These are phyloP conservation scores for Platalea minor DNA, from an alignment of 2,797 vertebrate genomes.

Conservation along the genomic window DNA sequence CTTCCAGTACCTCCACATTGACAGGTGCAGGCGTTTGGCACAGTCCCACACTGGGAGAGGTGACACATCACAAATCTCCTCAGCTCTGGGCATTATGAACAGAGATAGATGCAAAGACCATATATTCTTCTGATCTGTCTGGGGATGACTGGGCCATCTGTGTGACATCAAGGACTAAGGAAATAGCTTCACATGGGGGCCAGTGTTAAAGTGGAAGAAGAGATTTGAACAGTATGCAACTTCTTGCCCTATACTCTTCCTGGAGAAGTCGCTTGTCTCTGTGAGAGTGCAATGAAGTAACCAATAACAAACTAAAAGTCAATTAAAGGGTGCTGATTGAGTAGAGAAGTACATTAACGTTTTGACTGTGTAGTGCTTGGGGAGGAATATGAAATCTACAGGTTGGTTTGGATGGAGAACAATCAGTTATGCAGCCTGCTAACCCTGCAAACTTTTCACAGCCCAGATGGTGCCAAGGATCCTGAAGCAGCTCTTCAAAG, in stretches of 20 bases:
- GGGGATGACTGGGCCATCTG: background rate
- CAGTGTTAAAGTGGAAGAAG: background rate
- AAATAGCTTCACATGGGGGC: background rate
- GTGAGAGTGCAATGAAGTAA: background rate
- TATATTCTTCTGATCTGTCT: background rate
- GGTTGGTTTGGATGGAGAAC: fast-evolving
- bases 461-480: background rate
- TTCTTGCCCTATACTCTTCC: background rate
- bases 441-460: background rate
- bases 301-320: background rate
- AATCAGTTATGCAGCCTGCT: background rate
- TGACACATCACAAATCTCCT: background rate
- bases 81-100: background rate
- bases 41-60: background rate
- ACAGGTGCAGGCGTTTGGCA: background rate
- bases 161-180: background rate
- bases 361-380: background rate
- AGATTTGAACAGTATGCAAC: background rate
- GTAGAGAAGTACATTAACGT: background rate
- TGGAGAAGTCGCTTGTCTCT: background rate
- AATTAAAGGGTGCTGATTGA: background rate
- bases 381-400: background rate
- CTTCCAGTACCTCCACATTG: background rate
- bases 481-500: background rate
- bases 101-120: background rate